Percentiles rank a stretch among this genome's conserved stretches.
Evolutionary conservation across 2,797 vertebrate species (phyloP).

Genomic region (Arnoldichthys spilopterus): DNA sequence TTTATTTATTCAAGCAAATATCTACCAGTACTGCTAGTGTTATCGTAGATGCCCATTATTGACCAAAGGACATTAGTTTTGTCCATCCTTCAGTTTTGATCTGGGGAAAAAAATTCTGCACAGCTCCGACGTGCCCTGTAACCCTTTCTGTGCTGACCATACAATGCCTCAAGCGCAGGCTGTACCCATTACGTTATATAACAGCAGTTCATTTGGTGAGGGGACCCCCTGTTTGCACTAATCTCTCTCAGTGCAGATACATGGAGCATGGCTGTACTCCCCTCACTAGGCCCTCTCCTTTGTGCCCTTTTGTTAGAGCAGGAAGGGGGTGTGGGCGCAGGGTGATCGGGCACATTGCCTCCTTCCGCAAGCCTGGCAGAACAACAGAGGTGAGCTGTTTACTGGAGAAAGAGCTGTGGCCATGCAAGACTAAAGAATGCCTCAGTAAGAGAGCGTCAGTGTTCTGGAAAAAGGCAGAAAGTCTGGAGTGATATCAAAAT

Average conservation of each 20-base stretch:
- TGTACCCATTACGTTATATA: constrained; percentile 36
- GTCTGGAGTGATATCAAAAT: not conserved
- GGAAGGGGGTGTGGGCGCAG: constrained; percentile 22
- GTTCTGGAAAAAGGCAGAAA: not conserved
- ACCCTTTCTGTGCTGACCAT: not conserved
- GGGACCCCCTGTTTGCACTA: constrained; percentile 18
- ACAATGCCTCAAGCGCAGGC: constrained; percentile 18
- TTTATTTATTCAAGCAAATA: too few relatives aligned
- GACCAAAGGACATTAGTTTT: not conserved
- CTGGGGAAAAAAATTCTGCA: not conserved
- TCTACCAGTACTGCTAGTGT: too few relatives aligned
- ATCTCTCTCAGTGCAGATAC: constrained; percentile 21
- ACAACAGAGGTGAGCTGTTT: constrained; percentile 50
- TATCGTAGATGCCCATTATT: too few relatives aligned
- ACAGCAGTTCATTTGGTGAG: constrained; percentile 29
- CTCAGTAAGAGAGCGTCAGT: not conserved
- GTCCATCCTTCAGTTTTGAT: not conserved
- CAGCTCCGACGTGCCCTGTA: not conserved
- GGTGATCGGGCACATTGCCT: constrained; percentile 21
- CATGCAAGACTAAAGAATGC: constrained; percentile 22
- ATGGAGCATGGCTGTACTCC: not conserved
- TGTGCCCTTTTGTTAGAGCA: constrained; percentile 42
- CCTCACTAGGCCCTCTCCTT: constrained; percentile 28
- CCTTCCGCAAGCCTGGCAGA: constrained; percentile 36
- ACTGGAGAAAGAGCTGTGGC: not conserved